Base-by-base conservation (phyloP, 2,113 vertebrate genomes). In the Asarcornis scutulata region DNA sequence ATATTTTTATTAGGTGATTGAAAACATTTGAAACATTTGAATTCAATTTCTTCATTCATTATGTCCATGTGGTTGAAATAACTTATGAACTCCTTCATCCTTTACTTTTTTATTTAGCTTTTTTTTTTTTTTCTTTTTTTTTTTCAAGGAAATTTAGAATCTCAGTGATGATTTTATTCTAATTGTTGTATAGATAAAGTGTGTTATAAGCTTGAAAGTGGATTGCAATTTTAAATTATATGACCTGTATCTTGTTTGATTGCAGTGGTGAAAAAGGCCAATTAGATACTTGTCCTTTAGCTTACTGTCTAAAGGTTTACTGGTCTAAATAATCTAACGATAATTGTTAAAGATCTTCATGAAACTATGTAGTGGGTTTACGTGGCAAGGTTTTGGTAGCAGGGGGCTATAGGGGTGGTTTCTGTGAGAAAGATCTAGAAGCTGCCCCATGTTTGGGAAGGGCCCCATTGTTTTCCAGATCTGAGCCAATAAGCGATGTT, bases 201-300 rank as follows among this genome's bases (percentile, higher is more conserved):
- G 34, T 84, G 9, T 59, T 87, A 88, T n/a, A 26, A 83, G 5
- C 31, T 74, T 50, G 67, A 89, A 92, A 95, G 59, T 36, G 20
- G 32, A 63, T 74, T 74, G 11, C 31, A 91, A 93, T 67, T 96
- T 94, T 91, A 78, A 88, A 91, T 88, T 11, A 13, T 83, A 81
- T 80, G 55, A 27, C 48, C 44, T 63, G 31, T 67, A 90, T 14
- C 31, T 67, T 94, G 27, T 74, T 86, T 88, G 59, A 80, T 86
- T 59, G 50, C 80, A 86, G 26, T 10, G 50, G 18, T 66, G 50
- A 58, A 55, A 86, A 76, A 88, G 14, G 18, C 16, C 59, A 74
- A 44, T 64, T 90, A 88, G 15, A 59, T 31, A 71, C 38, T 84
- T 86, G 10, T 50, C 68, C 40, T 63, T 89, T 63, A 22, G 46